A percentile compares a stretch with the other conserved stretches of the same genome.
These are phyloP conservation scores for Ophioninae sp. DNA, from an alignment of 2,888 invertebrate species.

Conservation along the genomic window DNA sequence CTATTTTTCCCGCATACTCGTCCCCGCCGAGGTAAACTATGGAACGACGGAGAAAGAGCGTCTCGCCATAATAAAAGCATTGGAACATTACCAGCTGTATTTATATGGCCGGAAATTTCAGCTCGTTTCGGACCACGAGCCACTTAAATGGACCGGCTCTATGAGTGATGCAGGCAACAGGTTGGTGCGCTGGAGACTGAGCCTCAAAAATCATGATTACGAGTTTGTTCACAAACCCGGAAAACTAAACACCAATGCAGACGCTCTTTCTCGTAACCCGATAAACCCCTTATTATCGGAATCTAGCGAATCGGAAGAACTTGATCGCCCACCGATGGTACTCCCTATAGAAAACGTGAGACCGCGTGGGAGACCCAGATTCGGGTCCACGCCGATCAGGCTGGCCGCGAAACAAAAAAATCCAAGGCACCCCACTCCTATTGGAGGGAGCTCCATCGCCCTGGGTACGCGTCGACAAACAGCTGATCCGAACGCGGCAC, in stretches of 20 bases:
- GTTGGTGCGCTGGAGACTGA: background rate
- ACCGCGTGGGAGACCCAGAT: background rate
- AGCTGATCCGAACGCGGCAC: constrained; percentile 37
- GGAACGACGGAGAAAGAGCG: background rate
- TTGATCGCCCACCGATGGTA: no score
- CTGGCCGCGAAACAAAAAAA: background rate
- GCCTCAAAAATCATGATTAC: background rate
- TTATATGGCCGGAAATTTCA: background rate
- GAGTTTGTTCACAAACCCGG: background rate
- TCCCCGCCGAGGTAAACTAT: background rate
- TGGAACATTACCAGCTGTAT: background rate
- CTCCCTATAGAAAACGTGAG: background rate
- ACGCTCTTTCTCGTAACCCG: no score
- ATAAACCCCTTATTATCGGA: background rate
- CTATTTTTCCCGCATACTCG: background rate
- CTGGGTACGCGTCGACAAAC: no score
- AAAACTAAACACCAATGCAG: background rate
- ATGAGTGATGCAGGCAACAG: no score
- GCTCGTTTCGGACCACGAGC: background rate
- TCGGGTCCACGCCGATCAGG: background rate
- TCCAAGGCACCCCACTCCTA: background rate
- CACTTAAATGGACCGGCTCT: no score
- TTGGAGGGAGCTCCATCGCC: background rate
- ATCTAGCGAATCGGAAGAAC: background rate
- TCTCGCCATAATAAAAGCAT: background rate